phyloP scores from a whole-genome alignment of 2,797 vertebrate genomes.

The Orientallactaga sibirica region DNA sequence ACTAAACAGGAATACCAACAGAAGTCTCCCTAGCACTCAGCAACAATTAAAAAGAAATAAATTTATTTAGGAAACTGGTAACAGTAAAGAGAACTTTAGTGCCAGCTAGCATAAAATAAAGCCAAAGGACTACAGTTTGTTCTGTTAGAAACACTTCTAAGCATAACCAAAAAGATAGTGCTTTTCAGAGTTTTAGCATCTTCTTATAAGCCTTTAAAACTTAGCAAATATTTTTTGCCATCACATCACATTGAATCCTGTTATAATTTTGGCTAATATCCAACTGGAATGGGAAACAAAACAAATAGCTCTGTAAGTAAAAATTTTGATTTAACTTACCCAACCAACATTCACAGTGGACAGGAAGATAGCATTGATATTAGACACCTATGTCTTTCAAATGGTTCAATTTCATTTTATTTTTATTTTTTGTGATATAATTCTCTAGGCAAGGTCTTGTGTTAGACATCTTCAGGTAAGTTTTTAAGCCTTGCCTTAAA shows the following conservation, averaged over 20 bases:
- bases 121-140: conserved; percentile 31
- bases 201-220: conserved; percentile 29
- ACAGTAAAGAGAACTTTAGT: conserved; percentile 52
- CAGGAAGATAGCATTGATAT: not conserved
- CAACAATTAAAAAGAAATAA: conserved; percentile 43
- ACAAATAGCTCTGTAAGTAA: conserved; percentile 37
- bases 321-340: conserved; percentile 15
- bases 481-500: no score
- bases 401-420: not conserved
- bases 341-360: not conserved
- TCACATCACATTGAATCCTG: not conserved
- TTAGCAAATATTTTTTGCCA: conserved; percentile 50
- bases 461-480: not conserved
- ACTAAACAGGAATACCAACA: not conserved
- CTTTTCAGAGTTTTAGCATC: conserved; percentile 31
- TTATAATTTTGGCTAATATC: conserved; percentile 39
- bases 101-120: conserved; percentile 14
- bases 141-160: conserved; percentile 51
- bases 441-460: not conserved
- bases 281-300: conserved; percentile 7
- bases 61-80: conserved; percentile 36
- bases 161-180: conserved; percentile 39
- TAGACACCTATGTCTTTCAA: not conserved
- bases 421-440: not conserved
- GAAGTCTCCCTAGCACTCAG: not conserved